A percentile compares a stretch with the other conserved stretches of the same genome.
Conservation (phyloP, 2,113 vertebrate species). For the Chionomys nivalis region DNA sequence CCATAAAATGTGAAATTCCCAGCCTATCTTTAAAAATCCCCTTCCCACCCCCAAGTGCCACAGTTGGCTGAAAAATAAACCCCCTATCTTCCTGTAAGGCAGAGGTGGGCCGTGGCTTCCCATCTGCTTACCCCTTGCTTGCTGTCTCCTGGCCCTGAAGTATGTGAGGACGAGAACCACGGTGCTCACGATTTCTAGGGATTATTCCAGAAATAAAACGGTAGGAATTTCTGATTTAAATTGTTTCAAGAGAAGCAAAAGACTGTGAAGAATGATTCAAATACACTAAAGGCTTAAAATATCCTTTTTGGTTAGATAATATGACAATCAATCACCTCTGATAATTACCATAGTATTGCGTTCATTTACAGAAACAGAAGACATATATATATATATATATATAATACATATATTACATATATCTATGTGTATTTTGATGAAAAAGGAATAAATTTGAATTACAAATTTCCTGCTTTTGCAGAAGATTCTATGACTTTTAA, state of each 20-base stretch:
- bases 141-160: not conserved
- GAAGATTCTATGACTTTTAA: slow-evolving; percentile 40
- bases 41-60: not conserved
- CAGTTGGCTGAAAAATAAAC: not conserved
- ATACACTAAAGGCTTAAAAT: slow-evolving; percentile 2
- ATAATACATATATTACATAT: too few species aligned
- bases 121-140: not conserved
- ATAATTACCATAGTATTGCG: not conserved
- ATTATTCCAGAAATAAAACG: slow-evolving; percentile 5
- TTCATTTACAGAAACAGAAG: not conserved
- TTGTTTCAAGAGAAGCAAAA: slow-evolving; percentile 40
- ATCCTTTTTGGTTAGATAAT: not conserved
- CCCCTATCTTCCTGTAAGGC: not conserved
- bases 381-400: not conserved
- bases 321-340: not conserved
- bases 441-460: not conserved
- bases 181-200: not conserved
- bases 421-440: too few species aligned
- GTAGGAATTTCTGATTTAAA: not conserved
- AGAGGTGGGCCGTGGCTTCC: not conserved
- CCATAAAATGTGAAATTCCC: slow-evolving; percentile 20
- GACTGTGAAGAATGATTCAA: not conserved
- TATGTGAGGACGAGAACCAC: not conserved
- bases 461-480: not conserved
- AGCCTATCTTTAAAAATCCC: slow-evolving; percentile 23